Evolutionary conservation across 2,888 invertebrate genomes (phyloP), one percentile per base, ranked within the genome.

Genomic region (Thera britannica): DNA sequence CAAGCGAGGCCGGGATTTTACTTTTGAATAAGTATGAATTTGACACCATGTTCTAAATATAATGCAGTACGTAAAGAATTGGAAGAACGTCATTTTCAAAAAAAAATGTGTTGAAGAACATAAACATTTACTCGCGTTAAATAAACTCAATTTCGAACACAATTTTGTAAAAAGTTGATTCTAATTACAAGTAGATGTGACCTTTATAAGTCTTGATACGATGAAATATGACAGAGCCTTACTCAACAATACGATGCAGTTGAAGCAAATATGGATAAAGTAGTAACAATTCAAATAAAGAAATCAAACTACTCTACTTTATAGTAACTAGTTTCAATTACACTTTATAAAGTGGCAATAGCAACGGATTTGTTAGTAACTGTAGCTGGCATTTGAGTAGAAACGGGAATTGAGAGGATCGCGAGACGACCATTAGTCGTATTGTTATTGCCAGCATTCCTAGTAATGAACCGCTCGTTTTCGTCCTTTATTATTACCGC

Each of bases 381-480:
- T 72, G 75, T 79, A 80, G 83, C 83, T 83, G 80, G 84, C 87
- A 88, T 77, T 90, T 87, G 77, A 88, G 83, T 85, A 77, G 83
- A 84, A 83, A 81, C 83, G 85, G 85, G 88, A 87, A 86, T 86
- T 82, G 86, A 88, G 88, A 87, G 81, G 86, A 89, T 90, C 85
- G 87, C 88, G 77, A 81, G 82, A 83, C 86, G 79, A 79, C 90
- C 89, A 91, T 93, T 93, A 92, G 86, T 86, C 83, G 89, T 91
- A 93, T 93, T 93, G 93, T 93, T 93, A 93, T 93, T 90, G 85
- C 90, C 87, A 81, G 86, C 88, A 89, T 90, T 90, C 82, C 78
- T 84, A 82, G 92, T 92, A 92, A 93, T 93, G 90, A 92, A 91
- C 83, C 86, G 90, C 88, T 90, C 92, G 90, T 92, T 92, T 89